Evolutionary conservation across 2,888 invertebrate genomes (phyloP).

Genomic region (Cryptophagus acutangulus): DNA sequence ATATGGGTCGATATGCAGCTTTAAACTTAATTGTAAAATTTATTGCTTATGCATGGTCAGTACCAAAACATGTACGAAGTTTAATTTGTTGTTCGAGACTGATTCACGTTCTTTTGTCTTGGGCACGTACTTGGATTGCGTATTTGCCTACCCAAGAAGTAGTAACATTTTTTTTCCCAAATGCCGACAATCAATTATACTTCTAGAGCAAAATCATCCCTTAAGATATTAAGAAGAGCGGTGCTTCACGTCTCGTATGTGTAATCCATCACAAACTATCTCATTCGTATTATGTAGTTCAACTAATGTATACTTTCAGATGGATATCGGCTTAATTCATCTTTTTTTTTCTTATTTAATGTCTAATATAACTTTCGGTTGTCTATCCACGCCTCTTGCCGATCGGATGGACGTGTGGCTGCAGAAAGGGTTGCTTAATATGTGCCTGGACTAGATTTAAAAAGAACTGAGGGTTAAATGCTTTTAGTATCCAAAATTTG

Average conservation of each 20-base stretch:
- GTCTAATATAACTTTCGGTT: constrained; percentile 30
- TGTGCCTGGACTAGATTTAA: too few relatives aligned
- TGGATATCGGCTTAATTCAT: constrained; percentile 36
- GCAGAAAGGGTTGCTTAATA: constrained; percentile 1
- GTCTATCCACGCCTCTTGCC: constrained; percentile 25
- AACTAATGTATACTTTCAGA: constrained; percentile 23
- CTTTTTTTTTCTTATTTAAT: too few relatives aligned
- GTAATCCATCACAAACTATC: constrained; percentile 26
- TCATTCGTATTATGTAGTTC: constrained; percentile 24
- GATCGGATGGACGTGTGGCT: constrained; percentile 17
- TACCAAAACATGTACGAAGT: constrained; percentile 17
- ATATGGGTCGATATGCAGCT: constrained; percentile 22
- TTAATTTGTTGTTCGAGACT: constrained; percentile 16
- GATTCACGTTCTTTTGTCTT: constrained; percentile 10
- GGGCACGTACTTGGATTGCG: constrained; percentile 18
- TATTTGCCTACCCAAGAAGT: too few relatives aligned
- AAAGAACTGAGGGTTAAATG: too few relatives aligned
- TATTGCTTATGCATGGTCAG: constrained; percentile 19
- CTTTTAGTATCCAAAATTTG: too few relatives aligned
- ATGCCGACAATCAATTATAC: too few relatives aligned
- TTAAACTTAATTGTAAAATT: constrained; percentile 22
- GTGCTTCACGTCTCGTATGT: constrained; percentile 7
- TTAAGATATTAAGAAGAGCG: neutral
- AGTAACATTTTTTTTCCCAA: too few relatives aligned
- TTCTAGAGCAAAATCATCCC: neutral